Evolutionary conservation across 2,797 vertebrate species (phyloP), one percentile per base, ranked within the genome.

Genomic region (Coregonus ussuriensis): DNA sequence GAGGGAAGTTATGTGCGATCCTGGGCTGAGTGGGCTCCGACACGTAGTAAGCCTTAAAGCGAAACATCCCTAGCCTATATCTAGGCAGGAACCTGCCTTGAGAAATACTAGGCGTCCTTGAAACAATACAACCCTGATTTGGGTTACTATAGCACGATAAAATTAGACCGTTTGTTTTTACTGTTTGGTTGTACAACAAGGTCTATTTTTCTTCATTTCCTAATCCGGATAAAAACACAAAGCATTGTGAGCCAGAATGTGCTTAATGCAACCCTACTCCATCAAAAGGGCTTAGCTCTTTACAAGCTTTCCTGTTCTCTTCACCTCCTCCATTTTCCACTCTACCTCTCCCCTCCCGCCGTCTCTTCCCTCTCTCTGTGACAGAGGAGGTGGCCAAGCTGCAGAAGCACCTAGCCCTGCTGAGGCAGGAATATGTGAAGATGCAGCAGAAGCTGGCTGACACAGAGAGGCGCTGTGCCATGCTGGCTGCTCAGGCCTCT

Each of bases 301-400:
- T 52, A 56, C 33, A 11, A 13, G 41, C 9, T 47, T 47, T 0
- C 56, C 16, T 14, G 31, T 41, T 9, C 6, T 31, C 15, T 13
- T 41, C 41, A 47, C 18, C 74, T 14, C 25, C 21, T 21, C 29
- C 0, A 13, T 70, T 15, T 21, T 7, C 47, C 16, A 73, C 69
- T 5, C 4, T 47, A 11, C 41, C 35, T 37, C 63, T 35, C 18
- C n/a, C 52, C 9, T 13, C 41, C 2, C 9, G 11, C 41, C 0
- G 41, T 47, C 41, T 47, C 41, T 47, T 72, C 51, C 21, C 53
- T 33, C 14, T 6, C 59, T 37, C 41, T 29, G 41, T 65, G 0
- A 69, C 95, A 99, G 98, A 99, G 94, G 98, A 99, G 94, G 98
- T 99, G 94, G 95, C 96, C 93, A 99, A 99, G 94, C 93, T 99